Percentiles rank a stretch among this genome's conserved stretches.
These are phyloP conservation scores for Dascyllus trimaculatus DNA, from an alignment of 2,113 vertebrate species.

Conservation along the genomic window DNA sequence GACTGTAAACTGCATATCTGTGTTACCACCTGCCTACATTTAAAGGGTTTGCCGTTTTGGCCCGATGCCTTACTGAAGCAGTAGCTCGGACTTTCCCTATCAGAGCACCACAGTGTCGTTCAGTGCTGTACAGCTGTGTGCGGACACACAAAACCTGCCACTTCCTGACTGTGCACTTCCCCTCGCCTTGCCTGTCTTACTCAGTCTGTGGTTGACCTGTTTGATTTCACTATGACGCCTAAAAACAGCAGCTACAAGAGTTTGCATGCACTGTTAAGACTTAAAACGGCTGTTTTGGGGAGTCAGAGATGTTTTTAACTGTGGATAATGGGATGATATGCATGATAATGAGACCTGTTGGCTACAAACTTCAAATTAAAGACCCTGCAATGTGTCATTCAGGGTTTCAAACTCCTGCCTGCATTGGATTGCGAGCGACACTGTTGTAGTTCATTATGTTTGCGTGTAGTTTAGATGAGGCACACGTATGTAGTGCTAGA, in stretches of 20 bases:
- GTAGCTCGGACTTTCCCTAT: neutral
- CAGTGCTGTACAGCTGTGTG: slow-evolving; percentile 39
- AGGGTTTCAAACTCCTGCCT: slow-evolving; percentile 20
- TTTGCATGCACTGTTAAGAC: neutral
- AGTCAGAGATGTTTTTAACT: neutral
- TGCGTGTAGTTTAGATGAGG: neutral
- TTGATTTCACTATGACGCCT: slow-evolving; percentile 41
- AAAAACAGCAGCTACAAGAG: slow-evolving; percentile 14
- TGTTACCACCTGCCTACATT: neutral
- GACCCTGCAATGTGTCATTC: neutral
- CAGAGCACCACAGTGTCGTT: slow-evolving; percentile 6
- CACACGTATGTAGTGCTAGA: no score
- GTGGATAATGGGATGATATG: neutral
- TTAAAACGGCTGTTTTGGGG: neutral
- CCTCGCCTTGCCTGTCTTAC: slow-evolving; percentile 43
- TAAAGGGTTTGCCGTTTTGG: neutral
- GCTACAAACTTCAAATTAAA: slow-evolving; percentile 25
- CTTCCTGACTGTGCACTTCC: slow-evolving; percentile 83
- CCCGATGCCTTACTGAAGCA: neutral
- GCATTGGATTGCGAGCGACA: neutral
- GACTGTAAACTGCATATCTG: no score
- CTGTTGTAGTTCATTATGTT: neutral
- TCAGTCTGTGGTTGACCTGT: slow-evolving; percentile 46
- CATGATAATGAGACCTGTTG: slow-evolving; percentile 25
- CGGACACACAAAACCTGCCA: slow-evolving; percentile 59